These are phyloP conservation scores for Craterocephalus amniculus DNA, from an alignment of 2,797 vertebrate species.

Conservation along the genomic window DNA sequence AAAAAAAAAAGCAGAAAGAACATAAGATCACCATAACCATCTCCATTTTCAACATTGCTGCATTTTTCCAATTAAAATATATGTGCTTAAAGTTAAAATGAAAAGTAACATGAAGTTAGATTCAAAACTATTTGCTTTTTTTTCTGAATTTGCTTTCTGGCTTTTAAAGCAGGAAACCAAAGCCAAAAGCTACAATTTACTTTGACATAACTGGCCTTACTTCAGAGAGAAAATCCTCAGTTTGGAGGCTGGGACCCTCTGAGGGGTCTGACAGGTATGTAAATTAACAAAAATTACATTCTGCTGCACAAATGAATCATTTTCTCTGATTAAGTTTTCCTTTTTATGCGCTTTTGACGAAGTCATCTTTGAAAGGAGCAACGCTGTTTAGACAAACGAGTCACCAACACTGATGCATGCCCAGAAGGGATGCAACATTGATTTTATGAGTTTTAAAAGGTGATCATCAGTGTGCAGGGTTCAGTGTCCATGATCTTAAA, in stretches of 20 bases:
- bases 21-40: constrained; percentile 10
- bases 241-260: not conserved
- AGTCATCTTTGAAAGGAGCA: not conserved
- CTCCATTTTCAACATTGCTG: constrained; percentile 2
- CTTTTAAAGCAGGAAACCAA: not conserved
- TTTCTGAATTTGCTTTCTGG: constrained; percentile 13
- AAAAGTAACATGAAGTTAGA: not conserved
- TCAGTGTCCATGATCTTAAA: not conserved
- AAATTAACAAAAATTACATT: constrained; percentile 31
- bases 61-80: constrained; percentile 21
- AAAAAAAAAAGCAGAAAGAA: constrained; percentile 6
- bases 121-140: constrained; percentile 6
- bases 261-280: constrained; percentile 8
- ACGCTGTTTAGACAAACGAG: not conserved
- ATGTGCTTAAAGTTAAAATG: constrained; percentile 15
- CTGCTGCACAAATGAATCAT: constrained; percentile 17
- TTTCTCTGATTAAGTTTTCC: constrained; percentile 1
- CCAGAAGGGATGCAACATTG: not conserved
- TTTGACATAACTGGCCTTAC: constrained; percentile 14
- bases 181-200: constrained; percentile 38
- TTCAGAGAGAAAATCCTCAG: constrained; percentile 10
- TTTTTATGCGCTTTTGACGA: constrained; percentile 7
- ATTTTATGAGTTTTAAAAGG: not conserved
- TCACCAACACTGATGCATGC: not conserved
- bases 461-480: not conserved